Base-by-base conservation (phyloP, 37 sponge, comb jelly and placozoan genomes). In the Cladorhizidae sp. region DNA sequence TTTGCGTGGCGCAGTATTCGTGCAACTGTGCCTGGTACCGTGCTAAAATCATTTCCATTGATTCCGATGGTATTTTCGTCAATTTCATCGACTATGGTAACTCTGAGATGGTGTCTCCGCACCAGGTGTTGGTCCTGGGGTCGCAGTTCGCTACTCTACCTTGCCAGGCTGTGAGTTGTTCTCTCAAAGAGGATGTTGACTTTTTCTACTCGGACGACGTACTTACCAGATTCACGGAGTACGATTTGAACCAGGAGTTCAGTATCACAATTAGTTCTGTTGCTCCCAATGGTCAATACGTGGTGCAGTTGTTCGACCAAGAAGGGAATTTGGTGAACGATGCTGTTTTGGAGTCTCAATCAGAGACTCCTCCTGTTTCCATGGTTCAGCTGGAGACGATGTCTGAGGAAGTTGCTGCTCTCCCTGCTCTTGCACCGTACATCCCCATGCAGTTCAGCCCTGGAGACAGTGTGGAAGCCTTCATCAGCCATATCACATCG, bases 71-170 rank as follows among this genome's bases (percentile, higher is more conserved):
- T 25, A 21, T 68, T 28, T 17, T 31, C 14, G 94, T 93, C 8
- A 57, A 42, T 7, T 90, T 86, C 56, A 71, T 93, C 12, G 94
- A 93, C 55, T 93, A 56, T 43, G 94, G 94, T 7, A 93, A 86
- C 74, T 84, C 81, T 31, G 88, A 86, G 55, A 36, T n/a, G 32
- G 80, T 83, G 2, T 32, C 75, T 59, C 36, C 65, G 3, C 39
- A 68, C 9, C 59, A 76, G 17, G 25, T 88, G 32, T 54, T 69
- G 17, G 54, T 64, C 31, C 75, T 92, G 3, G 36, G 23, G 12
- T 26, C 39, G 0, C 55, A 78, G 3, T 78, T 85, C 37, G 41
- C 80, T 29, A 11, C n/a, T 6, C 72, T 81, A 1, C 86, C 90
- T 31, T 42, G 59, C 21, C 86, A 84, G 39, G 93, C 90, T 3